Evolutionary conservation across 2,797 vertebrate species (phyloP), one percentile per base, ranked within the genome.

Genomic region (Pseudochirops corinnae): DNA sequence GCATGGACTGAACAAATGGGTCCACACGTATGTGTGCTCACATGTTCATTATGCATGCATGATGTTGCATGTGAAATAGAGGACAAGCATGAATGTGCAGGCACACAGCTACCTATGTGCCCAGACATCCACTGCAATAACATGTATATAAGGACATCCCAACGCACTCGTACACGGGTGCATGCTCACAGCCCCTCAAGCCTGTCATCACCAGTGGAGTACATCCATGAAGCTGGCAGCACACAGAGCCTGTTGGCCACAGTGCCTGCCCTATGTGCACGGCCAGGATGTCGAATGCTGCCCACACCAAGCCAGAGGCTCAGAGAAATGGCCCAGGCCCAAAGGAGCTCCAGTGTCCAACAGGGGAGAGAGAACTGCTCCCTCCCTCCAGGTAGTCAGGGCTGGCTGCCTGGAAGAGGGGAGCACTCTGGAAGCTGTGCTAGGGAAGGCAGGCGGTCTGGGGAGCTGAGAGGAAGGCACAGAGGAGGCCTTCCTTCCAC

Each of bases 351-450:
- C 74, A 87, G 74, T 87, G 21, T 87, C 74, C n/a, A 16, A 29
- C 1, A 7, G 46, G 16, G 24, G 28, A n/a, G 0, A 55, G 62
- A 9, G 28, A 90, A 29, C 31, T 56, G 39, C 31, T 58, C 90
- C 57, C 29, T 21, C 16, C 5, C n/a, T 24, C 57, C 0, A n/a
- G 93, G 91, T 31, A 56, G 90, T 26, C 74, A 21, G 18, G 91
- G 55, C 90, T 57, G 67, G 31, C 90, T 97, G 92, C 92, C 52
- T 39, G 74, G 94, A 93, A n/a, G 91, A 96, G 58, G 91, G 82
- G 6, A 10, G 18, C 56, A 46, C 46, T 46, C 46, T 0, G 28
- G 56, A 33, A 94, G 52, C 92, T 67, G 53, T 46, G 55, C 74
- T 1, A 60, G 92, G 92, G 31, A 91, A 39, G 67, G 67, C 67